phyloP scores from a whole-genome alignment of 2,888 invertebrate genomes.

The Glomeris marginata region DNA sequence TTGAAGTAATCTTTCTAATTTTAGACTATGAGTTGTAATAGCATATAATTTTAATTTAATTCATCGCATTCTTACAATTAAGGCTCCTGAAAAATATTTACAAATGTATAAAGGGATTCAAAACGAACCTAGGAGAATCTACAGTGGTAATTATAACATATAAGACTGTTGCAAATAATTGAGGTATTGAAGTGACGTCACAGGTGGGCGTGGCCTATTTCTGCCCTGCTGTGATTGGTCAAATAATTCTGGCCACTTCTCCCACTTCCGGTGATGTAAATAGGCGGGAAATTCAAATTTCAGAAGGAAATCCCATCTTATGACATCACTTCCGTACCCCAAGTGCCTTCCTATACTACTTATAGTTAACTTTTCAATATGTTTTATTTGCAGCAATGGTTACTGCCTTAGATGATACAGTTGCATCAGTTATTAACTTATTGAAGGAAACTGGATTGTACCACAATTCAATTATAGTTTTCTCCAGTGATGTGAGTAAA shows the following conservation, averaged over 20 bases:
- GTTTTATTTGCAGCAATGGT: slow-evolving; percentile 28
- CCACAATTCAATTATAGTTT: slow-evolving; percentile 34
- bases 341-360: background rate
- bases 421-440: slow-evolving; percentile 29
- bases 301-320: no score
- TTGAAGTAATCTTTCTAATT: slow-evolving; percentile 15
- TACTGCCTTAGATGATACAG: slow-evolving; percentile 33
- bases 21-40: no score
- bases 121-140: slow-evolving; percentile 17
- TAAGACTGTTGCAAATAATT: no score
- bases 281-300: no score
- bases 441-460: slow-evolving; percentile 29
- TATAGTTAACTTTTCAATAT: background rate
- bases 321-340: no score
- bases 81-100: slow-evolving; percentile 18
- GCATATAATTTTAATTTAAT: no score
- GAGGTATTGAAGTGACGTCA: no score
- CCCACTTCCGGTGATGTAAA: no score
- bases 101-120: slow-evolving; percentile 15
- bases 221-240: no score
- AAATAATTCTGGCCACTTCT: no score
- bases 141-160: slow-evolving; percentile 14
- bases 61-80: background rate
- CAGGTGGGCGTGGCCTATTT: no score
- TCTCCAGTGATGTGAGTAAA: slow-evolving; percentile 33